Evolutionary conservation across 2,888 invertebrate genomes (phyloP), one percentile per base, ranked within the genome.

Genomic region (Sarcophaga variegata): DNA sequence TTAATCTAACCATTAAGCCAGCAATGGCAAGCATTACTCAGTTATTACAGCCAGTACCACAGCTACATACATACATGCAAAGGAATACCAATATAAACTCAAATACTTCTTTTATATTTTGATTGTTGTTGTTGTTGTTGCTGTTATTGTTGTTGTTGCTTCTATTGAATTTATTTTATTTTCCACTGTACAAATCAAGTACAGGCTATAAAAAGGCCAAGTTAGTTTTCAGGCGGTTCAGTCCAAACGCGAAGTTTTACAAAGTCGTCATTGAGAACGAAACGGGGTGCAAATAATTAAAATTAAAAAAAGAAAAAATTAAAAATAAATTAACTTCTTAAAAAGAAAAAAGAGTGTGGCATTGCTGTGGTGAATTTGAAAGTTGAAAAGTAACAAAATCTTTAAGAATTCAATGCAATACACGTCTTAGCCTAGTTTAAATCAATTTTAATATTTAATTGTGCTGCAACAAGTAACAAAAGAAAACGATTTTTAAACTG

Each of bases 181-280:
- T 82, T 64, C 60, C 64, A 72, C 81, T 63, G 59, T 74, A 72
- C 78, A 82, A 80, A 85, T 88, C 81, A 85, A 88, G 88, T 88
- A 89, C 89, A 90, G 72, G 88, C 90, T 92, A 92, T 92, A 92
- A 92, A 92, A 92, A 91, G 91, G 90, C 90, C 90, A 89, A 90
- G 89, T 90, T 89, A 89, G 88, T 89, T 90, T 91, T 90, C 89
- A 89, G 88, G 90, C 89, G 90, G 90, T 90, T 92, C 92, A 92
- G 92, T 92, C 87, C 85, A 85, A 83, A 89, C 89, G 90, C 88
- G 89, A 87, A 89, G 89, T 90, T 90, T 90, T 89, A 89, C 89
- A 89, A 86, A 88, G 77, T 76, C 88, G 78, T 76, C 88, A 88
- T 89, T 89, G 86, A 83, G 84, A 86, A 81, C 81, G 74, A 70